Evolutionary conservation across 2,888 invertebrate species (phyloP), one percentile per base, ranked within the genome.

Genomic region (Limulus polyphemus): DNA sequence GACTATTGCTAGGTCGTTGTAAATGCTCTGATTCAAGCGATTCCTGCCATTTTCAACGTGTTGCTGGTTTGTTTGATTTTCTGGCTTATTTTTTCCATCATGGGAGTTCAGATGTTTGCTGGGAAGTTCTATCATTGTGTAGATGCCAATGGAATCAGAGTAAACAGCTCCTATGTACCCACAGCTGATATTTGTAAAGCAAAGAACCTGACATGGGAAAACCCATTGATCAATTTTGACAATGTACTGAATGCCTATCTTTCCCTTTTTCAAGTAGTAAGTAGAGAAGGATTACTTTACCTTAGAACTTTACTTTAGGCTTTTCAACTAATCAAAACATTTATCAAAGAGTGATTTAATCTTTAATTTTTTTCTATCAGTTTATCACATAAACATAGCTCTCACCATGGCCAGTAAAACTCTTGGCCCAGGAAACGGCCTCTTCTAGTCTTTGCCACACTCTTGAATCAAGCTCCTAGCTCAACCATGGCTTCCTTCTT

Each of bases 21-120:
- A 74, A 98, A 98, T 80, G 97, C 97, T 73, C 82, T 98, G 80
- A 92, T 98, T 74, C 95, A 95, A 83, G 95, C 97, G 77, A 97
- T 98, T 81, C 97, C 97, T 79, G 92, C 94, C 81, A 98, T 98
- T 84, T 94, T 94, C 85, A 95, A 98, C 83, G 97, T 98, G 81
- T 83, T 98, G 78, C 84, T 98, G 78, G 97, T 98, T 80, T 97
- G 97, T 83, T 87, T 98, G 77, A 95, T 98, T 81, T 97, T 98
- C 83, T 98, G 97, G 97, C 86, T 98, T 73, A 97, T 98, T 79
- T 98, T 98, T 79, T 92, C 95, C 77, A 98, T 98, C 74, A 95
- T 98, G 92, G 97, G 97, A 71, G 97, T 98, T 65, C 94, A 98
- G 79, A 83, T 97, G 74, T 95, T 97, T 78, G 90, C 91, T 79